Conservation (phyloP, 1,140 invertebrate species). For the Listronotus oregonensis region DNA sequence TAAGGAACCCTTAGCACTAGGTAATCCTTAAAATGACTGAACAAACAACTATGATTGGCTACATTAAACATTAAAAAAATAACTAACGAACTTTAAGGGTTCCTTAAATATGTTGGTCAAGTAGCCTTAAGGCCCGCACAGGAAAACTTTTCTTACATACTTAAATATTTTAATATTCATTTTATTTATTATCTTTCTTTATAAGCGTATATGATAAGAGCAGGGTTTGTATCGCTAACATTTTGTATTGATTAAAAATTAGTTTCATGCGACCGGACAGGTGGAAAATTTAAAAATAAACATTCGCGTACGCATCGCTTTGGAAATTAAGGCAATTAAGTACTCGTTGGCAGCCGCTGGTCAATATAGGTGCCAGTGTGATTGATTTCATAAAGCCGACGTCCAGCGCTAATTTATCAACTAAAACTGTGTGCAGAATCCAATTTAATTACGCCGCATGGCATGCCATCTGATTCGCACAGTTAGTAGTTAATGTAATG, state of each 20-base stretch:
- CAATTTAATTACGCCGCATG: conserved; percentile 39
- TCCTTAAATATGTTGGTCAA: no score
- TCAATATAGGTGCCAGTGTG: conserved; percentile 44
- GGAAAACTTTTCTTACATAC: no score
- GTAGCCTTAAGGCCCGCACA: no score
- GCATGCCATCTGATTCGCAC: conserved; percentile 37
- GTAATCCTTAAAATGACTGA: no score
- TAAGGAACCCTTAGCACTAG: no score
- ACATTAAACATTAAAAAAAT: no score
- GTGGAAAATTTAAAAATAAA: conserved; percentile 40
- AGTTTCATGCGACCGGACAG: conserved; percentile 31
- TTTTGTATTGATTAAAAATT: conserved; percentile 30
- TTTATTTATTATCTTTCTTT: no score
- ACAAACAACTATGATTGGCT: no score
- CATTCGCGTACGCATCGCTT: conserved; percentile 34
- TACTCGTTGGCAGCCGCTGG: conserved; percentile 42
- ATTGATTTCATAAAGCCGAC: conserved; percentile 45
- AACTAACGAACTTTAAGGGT: no score
- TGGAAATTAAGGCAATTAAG: conserved; percentile 46
- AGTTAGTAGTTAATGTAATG: conserved; percentile 23
- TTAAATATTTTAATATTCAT: no score
- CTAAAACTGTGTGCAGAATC: conserved; percentile 40
- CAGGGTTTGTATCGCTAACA: no score
- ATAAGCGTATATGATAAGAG: no score
- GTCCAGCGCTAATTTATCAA: conserved; percentile 38